Base-by-base conservation (phyloP, 1,140 invertebrate genomes). In the Trachymyrmex septentrionalis region DNA sequence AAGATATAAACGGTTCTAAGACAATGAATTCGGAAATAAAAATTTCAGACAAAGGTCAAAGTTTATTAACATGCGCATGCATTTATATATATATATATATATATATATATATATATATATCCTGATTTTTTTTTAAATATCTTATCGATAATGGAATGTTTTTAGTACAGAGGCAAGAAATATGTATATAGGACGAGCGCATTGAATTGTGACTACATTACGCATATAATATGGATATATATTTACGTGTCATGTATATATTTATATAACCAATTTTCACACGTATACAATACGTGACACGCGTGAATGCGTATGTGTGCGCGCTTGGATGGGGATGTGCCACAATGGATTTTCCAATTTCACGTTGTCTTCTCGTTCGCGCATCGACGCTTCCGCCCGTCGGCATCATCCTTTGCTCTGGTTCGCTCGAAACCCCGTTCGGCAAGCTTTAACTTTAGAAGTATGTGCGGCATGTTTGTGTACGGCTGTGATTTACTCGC, bases 401-500 rank as follows among this genome's bases (percentile, higher is more conserved):
- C 84, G 50, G 50, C 34, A 86, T 88, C 88, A 81, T 87, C 66
- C 86, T 64, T 64, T 53, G 21, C 50, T 44, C 27, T 12, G 72
- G 30, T 59, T 86, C 73, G 88, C 73, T 50, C 75, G 73, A 86
- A 85, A 75, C 69, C 80, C 73, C 85, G 85, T 84, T 86, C 76
- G 71, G 88, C 71, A 67, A 88, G 90, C 92, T 94, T 94, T 92
- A 93, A 93, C 92, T 93, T 89, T 57, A 63, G 87, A 93, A 93
- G 92, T 94, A 93, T 93, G 91, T 92, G 90, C 89, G 82, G 87
- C 90, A 89, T 93, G 91, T 93, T 93, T 91, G 90, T 92, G 89
- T 92, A 92, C 91, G 92, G 69, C 85, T 80, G 91, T 94, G 93
- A 94, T 94, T 94, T 94, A 93, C 92, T 93, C 77, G 85, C 91